A percentile compares a stretch with the other conserved stretches of the same genome.
phyloP scores from a whole-genome alignment of 2,113 vertebrate genomes.

The Rattus rattus region DNA sequence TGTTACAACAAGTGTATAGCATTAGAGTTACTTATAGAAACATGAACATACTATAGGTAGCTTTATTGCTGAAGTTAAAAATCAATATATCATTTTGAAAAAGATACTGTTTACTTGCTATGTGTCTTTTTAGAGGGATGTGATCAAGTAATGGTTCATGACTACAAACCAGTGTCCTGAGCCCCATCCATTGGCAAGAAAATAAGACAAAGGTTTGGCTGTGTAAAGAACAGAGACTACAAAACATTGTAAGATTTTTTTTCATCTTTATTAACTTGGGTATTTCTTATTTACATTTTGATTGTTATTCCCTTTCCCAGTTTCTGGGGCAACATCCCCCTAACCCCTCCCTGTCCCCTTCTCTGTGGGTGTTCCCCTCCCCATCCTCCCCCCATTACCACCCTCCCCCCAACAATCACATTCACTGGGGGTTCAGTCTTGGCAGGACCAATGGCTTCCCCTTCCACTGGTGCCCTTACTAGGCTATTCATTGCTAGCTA shows the following conservation, averaged over 20 bases:
- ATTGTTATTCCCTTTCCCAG: too few species aligned
- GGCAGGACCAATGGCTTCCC: too few species aligned
- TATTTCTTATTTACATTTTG: too few species aligned
- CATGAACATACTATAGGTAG: background rate
- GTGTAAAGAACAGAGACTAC: background rate
- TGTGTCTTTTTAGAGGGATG: background rate
- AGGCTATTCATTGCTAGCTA: too few species aligned
- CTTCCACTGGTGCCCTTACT: too few species aligned
- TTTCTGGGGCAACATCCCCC: too few species aligned
- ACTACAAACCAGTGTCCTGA: too few species aligned
- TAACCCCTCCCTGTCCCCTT: too few species aligned
- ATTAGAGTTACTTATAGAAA: background rate
- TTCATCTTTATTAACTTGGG: background rate
- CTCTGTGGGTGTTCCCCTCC: too few species aligned
- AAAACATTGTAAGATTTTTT: background rate
- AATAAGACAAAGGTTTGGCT: background rate
- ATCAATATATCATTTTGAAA: background rate
- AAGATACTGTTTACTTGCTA: background rate
- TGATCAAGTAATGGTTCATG: background rate
- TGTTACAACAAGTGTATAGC: background rate
- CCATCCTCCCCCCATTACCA: too few species aligned
- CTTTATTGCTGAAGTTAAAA: background rate
- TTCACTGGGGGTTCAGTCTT: too few species aligned
- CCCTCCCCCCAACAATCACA: too few species aligned
- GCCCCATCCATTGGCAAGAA: background rate